phyloP scores from a whole-genome alignment of 2,113 vertebrate species.

The Sardina pilchardus region DNA sequence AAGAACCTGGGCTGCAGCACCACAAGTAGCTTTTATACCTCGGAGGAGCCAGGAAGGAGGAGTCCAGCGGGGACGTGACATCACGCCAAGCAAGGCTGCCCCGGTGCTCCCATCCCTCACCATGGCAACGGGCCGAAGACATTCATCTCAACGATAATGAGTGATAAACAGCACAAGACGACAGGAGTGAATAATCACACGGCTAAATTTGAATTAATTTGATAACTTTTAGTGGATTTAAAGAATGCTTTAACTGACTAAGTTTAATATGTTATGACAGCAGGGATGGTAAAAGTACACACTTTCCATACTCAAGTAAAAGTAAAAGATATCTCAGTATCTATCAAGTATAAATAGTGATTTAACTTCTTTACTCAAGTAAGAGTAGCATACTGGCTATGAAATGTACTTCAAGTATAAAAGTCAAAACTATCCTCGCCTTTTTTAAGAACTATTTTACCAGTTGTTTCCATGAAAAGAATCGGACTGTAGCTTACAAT shows the following conservation, averaged over 20 bases:
- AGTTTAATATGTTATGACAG: background rate
- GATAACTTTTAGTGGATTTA: background rate
- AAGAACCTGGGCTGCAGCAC: background rate
- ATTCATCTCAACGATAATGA: background rate
- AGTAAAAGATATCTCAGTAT: no score
- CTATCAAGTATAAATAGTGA: no score
- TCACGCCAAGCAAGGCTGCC: conserved; percentile 57
- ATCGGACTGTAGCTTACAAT: no score
- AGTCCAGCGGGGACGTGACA: conserved; percentile 59
- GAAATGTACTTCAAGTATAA: no score
- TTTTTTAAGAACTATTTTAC: no score
- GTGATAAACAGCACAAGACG: background rate
- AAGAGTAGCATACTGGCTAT: no score
- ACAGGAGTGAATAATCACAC: background rate
- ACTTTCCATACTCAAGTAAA: no score
- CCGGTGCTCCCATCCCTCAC: background rate
- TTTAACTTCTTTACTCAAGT: no score
- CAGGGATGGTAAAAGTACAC: no score
- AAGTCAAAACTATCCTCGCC: no score
- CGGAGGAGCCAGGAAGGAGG: conserved; percentile 66
- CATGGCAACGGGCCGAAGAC: background rate
- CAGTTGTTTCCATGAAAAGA: no score
- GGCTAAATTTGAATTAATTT: background rate
- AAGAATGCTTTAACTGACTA: no score
- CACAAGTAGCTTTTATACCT: conserved; percentile 67